Percentiles rank a stretch among this genome's conserved stretches.
These are phyloP conservation scores for Asbolus verrucosus DNA, from an alignment of 1,140 invertebrate genomes.

Conservation along the genomic window DNA sequence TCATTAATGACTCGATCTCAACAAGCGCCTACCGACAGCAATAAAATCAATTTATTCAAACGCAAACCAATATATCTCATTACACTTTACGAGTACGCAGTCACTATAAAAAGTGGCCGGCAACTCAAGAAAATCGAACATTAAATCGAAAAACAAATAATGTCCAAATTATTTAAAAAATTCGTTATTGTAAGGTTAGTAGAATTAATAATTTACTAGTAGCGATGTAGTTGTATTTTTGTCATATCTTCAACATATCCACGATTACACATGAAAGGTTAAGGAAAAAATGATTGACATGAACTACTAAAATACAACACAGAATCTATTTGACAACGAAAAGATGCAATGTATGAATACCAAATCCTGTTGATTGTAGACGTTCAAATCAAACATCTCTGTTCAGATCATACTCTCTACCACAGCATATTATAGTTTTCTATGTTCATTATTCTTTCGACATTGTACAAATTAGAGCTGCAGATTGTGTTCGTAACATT, in stretches of 20 bases:
- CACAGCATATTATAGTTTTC: slow-evolving; percentile 23
- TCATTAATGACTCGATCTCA: slow-evolving; percentile 1
- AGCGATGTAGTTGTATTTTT: no score
- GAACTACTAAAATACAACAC: slow-evolving; percentile 28
- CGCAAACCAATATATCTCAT: slow-evolving; percentile 20
- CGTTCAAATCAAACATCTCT: slow-evolving; percentile 31
- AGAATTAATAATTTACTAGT: no score
- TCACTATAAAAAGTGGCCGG: no score
- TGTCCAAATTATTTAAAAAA: no score
- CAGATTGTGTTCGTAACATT: no score
- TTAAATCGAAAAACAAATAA: no score
- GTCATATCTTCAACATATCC: no score
- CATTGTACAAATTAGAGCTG: not conserved
- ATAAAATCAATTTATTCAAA: slow-evolving; percentile 31
- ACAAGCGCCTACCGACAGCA: slow-evolving; percentile 14
- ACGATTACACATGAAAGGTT: not conserved
- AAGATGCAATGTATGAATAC: not conserved
- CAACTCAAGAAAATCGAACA: no score
- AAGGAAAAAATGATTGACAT: slow-evolving; percentile 8
- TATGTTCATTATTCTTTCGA: slow-evolving; percentile 20
- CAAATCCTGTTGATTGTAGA: slow-evolving; percentile 26
- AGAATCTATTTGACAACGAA: not conserved
- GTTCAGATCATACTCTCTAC: not conserved
- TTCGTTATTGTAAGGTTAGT: no score
- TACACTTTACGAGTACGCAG: not conserved